Evolutionary conservation across 2,888 invertebrate species (phyloP), one percentile per base, ranked within the genome.

Genomic region (Andrena haemorrhoa): DNA sequence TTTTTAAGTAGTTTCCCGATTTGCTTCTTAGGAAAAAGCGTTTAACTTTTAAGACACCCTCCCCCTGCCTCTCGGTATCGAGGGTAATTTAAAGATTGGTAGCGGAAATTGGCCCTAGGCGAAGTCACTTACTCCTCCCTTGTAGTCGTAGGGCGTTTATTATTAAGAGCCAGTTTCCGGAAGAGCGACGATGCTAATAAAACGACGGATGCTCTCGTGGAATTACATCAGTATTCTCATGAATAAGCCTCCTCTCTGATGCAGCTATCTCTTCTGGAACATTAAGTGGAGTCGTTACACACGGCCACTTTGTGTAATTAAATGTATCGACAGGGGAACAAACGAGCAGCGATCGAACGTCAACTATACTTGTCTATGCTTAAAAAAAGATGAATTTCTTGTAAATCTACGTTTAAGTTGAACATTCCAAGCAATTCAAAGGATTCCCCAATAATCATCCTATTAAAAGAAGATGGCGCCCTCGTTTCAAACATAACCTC

Each of bases 201-300:
- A 72, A 31, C n/a, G 33, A 41, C 7, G 58, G n/a, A 51, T 23
- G 58, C 73, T 79, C 20, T 69, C 58, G 20, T 31, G 10, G 63
- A 69, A 81, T 81, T 81, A 79, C 73, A 81, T 81, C 73, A 60
- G 51, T 64, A 73, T 73, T 77, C 68, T 35, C 51, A 47, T 41
- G 79, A 69, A 69, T 69, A 64, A 79, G 49, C 51, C 29, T 72
- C 58, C 8, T 26, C 47, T 8, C 23, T 6, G 26, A 63, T 68
- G 56, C 66, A 80, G 31, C 51, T 20, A 60, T 56, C 41, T 20
- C 58, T 69, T 69, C 58, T 64, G 49, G 23, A 12, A 47, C 68
- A 60, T 68, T 68, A 60, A 73, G 8, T 78, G 31, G 49, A 49
- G 41, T n/a, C 26, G 12, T 6, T 10, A 8, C 16, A 8, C 20